Base-by-base conservation (phyloP, 35 echinoderm and acorn worm genomes). In the Eucidaris tribuloides region DNA sequence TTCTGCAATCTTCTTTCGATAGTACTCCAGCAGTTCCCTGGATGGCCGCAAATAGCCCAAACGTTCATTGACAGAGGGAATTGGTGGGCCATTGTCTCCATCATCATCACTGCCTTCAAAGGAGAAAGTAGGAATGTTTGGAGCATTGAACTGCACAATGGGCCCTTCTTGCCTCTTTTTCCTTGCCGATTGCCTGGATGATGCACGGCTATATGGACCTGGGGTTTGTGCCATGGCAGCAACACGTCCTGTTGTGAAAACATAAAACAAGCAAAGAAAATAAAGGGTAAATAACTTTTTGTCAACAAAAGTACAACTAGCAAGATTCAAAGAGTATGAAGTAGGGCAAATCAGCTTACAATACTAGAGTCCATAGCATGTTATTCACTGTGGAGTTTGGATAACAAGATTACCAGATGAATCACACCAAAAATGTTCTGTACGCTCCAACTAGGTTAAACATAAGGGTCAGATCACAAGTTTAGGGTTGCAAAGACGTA, bases 1-100 rank as follows among this genome's bases (percentile, higher is more conserved):
- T 52, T 98, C 90, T 11, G 95, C 95, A 25, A 98, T 98, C 70
- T 98, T 98, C 62, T 89, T 98, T 27, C 95, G 60, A 48, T 98
- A 98, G 27, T 98, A 98, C 81, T 98, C 95, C 39, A 98, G 48
- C 7, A 98, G 85, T 71, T 98, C 95, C 64, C 95, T 83, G 17
- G 95, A 98, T 48, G 95, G 95, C 14, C 95, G 59, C 3, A 98
- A 61, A 52, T 98, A 82, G 11, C 90, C 95, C 27, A 98, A 77
- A 58, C 95, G 71, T 79, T 98, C 82, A 84, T 93, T 98, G 18
- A 98, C 91, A 65, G 90, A 87, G 33, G 95, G 86, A 30, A 98
- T 93, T 6, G 44, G 25, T 28, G 44, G 32, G 4, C 85, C 79
- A 23, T 80, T 60, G 5, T 77, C 82, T 52, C 20, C 57, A 46